Evolutionary conservation across 2,888 invertebrate genomes (phyloP), one percentile per base, ranked within the genome.

Genomic region (Seira ritae): DNA sequence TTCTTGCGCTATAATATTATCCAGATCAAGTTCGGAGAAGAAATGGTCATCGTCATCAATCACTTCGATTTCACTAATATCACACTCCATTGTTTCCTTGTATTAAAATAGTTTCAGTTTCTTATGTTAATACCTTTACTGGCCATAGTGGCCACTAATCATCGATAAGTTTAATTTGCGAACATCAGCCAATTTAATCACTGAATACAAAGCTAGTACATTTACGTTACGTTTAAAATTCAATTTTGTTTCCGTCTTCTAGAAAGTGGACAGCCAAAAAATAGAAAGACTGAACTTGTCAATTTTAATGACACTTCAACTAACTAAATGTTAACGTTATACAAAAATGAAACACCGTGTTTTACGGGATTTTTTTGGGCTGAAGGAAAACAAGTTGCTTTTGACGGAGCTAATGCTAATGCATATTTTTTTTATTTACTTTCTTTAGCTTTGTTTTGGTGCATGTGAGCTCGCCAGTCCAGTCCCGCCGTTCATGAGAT

Each of bases 31-130:
- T 22, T 66, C 50, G 0, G 75, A 50, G 1, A 81, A 66, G 10
- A 71, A 37, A 23, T 65, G 17, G 71, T 75, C 67, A 31, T 80
- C 74, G 12, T 70, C 75, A 8, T 71, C 66, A 37, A 60, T 15
- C 12, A 6, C 17, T 15, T 10, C 12, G 17, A n/a, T n/a, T n/a
- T n/a, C n/a, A n/a, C n/a, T n/a, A n/a, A 42, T 42, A 42, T 42
- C 42, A 42, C 42, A 42, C 6, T 42, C 42, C 42, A 42, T 42
- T 6, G 42, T 42, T 42, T 42, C 6, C 42, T 42, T 42, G 12
- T 42, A 8, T 42, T 6, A 42, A 8, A 12, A 42, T 42, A 42
- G 12, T 42, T n/a, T n/a, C n/a, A 42, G 42, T 12, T 12, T 8
- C 6, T 42, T 42, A 12, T 42, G 42, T 42, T 6, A 42, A 8